These are phyloP conservation scores for Myotis brandtii DNA, from an alignment of 2,113 vertebrate species.

Conservation along the genomic window DNA sequence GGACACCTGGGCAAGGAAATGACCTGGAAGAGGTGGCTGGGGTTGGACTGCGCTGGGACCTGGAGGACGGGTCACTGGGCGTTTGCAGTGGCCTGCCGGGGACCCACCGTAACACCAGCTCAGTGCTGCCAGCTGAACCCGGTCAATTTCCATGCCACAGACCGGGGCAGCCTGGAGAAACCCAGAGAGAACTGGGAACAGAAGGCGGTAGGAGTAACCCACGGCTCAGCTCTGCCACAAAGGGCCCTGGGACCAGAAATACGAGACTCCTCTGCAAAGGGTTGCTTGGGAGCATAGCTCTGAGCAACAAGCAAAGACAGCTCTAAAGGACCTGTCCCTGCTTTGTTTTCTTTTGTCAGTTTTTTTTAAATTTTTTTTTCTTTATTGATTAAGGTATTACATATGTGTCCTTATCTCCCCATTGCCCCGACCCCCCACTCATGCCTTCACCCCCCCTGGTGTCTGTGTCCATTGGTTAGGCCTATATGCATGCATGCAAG, in stretches of 20 bases:
- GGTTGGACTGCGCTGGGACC: neutral
- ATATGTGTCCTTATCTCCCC: too few relatives aligned
- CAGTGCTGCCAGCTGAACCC: neutral
- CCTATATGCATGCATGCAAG: too few relatives aligned
- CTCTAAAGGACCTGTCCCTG: neutral
- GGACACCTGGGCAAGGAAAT: neutral
- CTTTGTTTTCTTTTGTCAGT: neutral
- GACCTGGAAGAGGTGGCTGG: neutral
- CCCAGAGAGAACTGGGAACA: neutral
- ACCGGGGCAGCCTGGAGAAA: neutral
- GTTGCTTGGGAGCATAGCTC: neutral
- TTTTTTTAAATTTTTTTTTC: neutral
- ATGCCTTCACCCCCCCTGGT: too few relatives aligned
- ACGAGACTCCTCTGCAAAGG: neutral
- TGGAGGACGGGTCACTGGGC: neutral
- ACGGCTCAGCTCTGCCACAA: neutral
- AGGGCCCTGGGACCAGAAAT: neutral
- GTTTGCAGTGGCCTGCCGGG: neutral
- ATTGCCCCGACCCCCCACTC: too few relatives aligned
- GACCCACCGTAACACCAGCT: neutral
- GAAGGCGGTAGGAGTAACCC: neutral
- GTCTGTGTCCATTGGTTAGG: too few relatives aligned
- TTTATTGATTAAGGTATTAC: too few relatives aligned
- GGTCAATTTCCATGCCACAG: neutral
- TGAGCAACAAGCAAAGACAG: fast-evolving